phyloP scores from a whole-genome alignment of 2,113 vertebrate species.

The Xenopus borealis region DNA sequence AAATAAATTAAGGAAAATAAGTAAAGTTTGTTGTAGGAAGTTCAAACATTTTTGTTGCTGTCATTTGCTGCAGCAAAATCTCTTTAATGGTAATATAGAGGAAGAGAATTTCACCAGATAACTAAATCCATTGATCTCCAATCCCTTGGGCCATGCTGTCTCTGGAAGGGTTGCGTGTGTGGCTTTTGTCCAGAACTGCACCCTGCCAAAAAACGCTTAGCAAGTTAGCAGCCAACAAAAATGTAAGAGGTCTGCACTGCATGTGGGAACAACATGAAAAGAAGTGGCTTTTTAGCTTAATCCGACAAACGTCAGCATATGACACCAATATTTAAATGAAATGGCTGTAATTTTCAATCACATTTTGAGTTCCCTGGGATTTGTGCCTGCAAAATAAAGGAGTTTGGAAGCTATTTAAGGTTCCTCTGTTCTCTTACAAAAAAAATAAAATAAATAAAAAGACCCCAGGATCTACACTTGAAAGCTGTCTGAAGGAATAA shows the following conservation, averaged over 20 bases:
- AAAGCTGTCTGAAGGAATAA: conserved; percentile 54
- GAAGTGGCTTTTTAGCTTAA: conserved; percentile 73
- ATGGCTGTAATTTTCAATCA: conserved; percentile 63
- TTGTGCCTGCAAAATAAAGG: conserved; percentile 66
- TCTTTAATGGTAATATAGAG: conserved; percentile 60
- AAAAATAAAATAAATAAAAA: too few relatives aligned
- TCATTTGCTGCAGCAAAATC: conserved; percentile 58
- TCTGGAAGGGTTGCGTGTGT: conserved; percentile 65
- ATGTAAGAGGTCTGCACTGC: conserved; percentile 70
- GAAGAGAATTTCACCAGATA: conserved; percentile 62
- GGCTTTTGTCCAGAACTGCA: conserved; percentile 61
- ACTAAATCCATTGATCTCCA: conserved; percentile 61
- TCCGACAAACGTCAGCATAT: conserved; percentile 73
- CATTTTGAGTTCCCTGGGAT: conserved; percentile 57
- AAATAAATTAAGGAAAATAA: conserved; percentile 21
- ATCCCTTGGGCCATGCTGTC: conserved; percentile 61
- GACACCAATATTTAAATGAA: conserved; percentile 69
- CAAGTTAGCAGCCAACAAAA: conserved; percentile 75
- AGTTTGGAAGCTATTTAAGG: conserved; percentile 60
- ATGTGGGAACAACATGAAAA: conserved; percentile 79
- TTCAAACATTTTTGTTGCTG: conserved; percentile 47
- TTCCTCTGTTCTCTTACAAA: conserved; percentile 46
- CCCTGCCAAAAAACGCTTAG: conserved; percentile 75
- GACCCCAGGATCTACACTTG: conserved; percentile 52
- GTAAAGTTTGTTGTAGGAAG: conserved; percentile 21